phyloP scores from a whole-genome alignment of 2,113 vertebrate species.

The Nicator chloris region DNA sequence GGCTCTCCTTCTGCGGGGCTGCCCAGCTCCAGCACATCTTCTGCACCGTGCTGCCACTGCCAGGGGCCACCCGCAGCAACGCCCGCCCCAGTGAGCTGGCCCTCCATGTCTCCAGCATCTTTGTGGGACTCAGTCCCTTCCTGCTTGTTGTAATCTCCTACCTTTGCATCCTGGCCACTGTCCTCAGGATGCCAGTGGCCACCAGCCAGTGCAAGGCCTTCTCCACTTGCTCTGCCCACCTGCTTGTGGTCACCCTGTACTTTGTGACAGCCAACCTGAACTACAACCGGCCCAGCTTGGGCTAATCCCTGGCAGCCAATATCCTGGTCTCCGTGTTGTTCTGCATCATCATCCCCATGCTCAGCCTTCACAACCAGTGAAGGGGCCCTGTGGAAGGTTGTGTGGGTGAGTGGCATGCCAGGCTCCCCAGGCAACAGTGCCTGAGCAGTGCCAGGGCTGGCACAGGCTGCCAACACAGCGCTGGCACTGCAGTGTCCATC shows the following conservation, averaged over 20 bases:
- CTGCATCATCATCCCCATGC: background rate
- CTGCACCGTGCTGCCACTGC: background rate
- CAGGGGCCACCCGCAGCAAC: background rate
- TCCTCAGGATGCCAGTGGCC: background rate
- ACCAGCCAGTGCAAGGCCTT: background rate
- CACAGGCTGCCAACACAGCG: fast-evolving
- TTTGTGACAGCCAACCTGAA: background rate
- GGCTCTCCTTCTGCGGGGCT: background rate
- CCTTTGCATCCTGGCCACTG: background rate
- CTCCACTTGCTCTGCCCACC: constrained; percentile 23
- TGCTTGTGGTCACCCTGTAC: background rate
- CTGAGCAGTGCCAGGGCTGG: background rate
- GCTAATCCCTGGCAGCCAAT: background rate
- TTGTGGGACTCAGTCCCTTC: background rate
- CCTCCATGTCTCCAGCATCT: background rate
- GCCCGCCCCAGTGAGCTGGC: background rate
- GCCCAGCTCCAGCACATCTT: constrained; percentile 15
- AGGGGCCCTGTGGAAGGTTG: background rate
- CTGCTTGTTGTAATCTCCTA: background rate
- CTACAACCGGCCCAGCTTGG: background rate
- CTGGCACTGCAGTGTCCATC: fast-evolving
- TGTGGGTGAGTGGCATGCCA: fast-evolving
- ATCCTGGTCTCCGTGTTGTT: background rate
- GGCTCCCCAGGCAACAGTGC: fast-evolving
- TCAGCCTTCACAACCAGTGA: constrained; percentile 22